Evolutionary conservation across 2,113 vertebrate species (phyloP).

Genomic region (Paramisgurnus dabryanus): DNA sequence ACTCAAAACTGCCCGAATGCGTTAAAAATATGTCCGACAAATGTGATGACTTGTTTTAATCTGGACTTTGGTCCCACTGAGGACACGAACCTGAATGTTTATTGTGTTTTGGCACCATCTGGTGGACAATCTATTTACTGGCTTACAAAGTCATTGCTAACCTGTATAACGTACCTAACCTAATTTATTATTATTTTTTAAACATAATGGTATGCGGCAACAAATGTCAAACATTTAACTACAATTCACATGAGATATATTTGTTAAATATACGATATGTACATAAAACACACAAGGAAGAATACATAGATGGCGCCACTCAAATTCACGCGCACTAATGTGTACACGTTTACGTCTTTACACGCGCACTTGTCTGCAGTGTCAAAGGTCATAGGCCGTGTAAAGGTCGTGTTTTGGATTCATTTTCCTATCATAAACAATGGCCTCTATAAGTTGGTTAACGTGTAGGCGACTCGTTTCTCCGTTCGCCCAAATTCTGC

Average conservation of each 20-base stretch:
- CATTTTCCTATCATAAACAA: neutral
- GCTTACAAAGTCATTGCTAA: neutral
- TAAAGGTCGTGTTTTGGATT: constrained; percentile 64
- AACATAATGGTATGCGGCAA: neutral
- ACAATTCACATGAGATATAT: neutral
- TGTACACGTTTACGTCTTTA: neutral
- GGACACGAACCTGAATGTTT: too few relatives aligned
- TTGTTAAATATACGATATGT: neutral
- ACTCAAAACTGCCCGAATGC: too few relatives aligned
- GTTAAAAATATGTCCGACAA: too few relatives aligned
- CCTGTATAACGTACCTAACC: neutral
- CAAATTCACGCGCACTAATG: neutral
- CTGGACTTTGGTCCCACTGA: too few relatives aligned
- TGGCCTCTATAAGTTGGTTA: constrained; percentile 42
- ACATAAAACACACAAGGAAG: neutral
- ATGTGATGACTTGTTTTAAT: too few relatives aligned
- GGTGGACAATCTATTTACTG: neutral
- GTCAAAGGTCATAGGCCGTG: constrained; percentile 61
- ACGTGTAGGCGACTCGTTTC: neutral
- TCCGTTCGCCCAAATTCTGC: constrained; percentile 9
- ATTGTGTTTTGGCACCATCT: neutral
- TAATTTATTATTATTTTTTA: neutral
- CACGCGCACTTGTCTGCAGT: neutral
- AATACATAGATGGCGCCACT: constrained; percentile 21
- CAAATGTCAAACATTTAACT: neutral